Evolutionary conservation across 2,888 invertebrate species (phyloP), one percentile per base, ranked within the genome.

Genomic region (Drosophila pseudotalamancana): DNA sequence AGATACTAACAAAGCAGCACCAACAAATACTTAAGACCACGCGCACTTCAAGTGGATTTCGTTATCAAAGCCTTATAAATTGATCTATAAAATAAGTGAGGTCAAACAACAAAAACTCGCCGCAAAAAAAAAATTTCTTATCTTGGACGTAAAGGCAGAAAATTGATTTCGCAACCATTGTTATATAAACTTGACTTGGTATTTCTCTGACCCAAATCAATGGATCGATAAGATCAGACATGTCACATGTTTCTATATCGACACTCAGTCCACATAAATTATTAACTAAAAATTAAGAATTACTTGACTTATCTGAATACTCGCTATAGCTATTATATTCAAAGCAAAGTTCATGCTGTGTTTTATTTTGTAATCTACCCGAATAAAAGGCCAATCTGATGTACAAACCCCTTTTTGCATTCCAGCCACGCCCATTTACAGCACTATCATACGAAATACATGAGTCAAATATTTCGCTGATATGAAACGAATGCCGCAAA

Each of bases 81-180:
- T 69, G 55, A 66, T 75, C 71, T 66, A 71, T 72, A 71, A 68
- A 80, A 62, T 23, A 46, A 43, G 35, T 40, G 23, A 42, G 50
- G 40, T 51, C 51, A 54, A 37, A 1, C 35, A 45, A 46, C 23
- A 29, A 53, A 27, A 42, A 48, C 53, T 53, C 43, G 34, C 51
- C 43, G 51, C 42, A 45, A 51, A n/a, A 29, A 18, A 39, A 42
- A 37, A 12, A 4, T 21, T 64, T 56, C 78, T 87, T 85, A 78
- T 85, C 80, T 67, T 11, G 29, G 39, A 14, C 57, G 46, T n/a
- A n/a, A n/a, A n/a, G n/a, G 42, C 53, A 39, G 29, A 34, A 51
- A 69, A 57, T 60, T 71, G 68, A 75, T 82, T 81, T 76, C 82
- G 54, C 59, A 69, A 65, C 37, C 71, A 60, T 54, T 66, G 65